Evolutionary conservation across 2,797 vertebrate genomes (phyloP).

Genomic region (Cyprinodon diabolis): DNA sequence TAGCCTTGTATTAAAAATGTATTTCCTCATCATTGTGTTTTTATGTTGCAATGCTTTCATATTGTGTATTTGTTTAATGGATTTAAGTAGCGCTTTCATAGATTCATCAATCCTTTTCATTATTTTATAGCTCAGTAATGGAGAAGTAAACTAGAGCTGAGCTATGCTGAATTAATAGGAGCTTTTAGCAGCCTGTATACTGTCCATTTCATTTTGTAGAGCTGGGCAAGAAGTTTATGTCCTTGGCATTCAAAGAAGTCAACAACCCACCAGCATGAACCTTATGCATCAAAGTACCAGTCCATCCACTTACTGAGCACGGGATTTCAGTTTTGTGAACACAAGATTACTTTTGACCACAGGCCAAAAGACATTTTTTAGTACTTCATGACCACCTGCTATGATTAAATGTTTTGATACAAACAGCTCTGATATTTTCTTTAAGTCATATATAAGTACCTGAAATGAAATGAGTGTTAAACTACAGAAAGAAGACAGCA

Average conservation of each 20-base stretch:
- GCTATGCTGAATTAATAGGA: slow-evolving; percentile 7
- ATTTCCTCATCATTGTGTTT: neutral
- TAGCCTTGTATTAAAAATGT: neutral
- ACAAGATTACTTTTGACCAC: neutral
- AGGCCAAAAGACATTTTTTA: neutral
- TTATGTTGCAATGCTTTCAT: slow-evolving; percentile 1
- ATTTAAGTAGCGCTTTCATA: neutral
- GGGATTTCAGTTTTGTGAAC: neutral
- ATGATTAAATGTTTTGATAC: neutral
- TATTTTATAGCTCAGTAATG: slow-evolving; percentile 4
- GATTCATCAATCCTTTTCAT: neutral
- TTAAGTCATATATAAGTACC: neutral
- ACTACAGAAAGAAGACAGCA: neutral
- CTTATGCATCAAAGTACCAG: neutral
- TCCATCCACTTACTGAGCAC: neutral
- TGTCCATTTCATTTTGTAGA: slow-evolving; percentile 8
- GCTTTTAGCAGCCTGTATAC: slow-evolving; percentile 7
- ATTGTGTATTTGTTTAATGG: slow-evolving; percentile 5
- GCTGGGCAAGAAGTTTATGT: slow-evolving; percentile 6
- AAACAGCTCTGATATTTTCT: neutral
- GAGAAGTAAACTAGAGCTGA: slow-evolving; percentile 1
- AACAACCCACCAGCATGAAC: neutral
- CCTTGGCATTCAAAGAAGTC: neutral
- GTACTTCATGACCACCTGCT: neutral
- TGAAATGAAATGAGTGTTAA: neutral